These are phyloP conservation scores for Mastigias papua DNA, from an alignment of 30 jellyfish, hydroid and myxozoan species.

Conservation along the genomic window DNA sequence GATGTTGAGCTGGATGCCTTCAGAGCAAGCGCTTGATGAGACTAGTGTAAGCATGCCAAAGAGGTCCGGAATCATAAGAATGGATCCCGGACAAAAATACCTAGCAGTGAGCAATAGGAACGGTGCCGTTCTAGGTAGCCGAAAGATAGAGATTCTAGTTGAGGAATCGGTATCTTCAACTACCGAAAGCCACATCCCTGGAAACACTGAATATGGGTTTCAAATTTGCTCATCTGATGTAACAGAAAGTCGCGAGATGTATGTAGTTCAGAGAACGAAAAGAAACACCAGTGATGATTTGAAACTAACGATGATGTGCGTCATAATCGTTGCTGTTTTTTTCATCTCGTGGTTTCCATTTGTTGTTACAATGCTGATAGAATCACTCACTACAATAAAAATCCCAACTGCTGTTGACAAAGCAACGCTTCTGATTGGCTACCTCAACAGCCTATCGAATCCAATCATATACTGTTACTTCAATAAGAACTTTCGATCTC, in stretches of 20 bases:
- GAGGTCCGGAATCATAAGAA: not conserved
- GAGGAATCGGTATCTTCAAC: slow-evolving; percentile 4
- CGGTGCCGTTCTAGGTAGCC: not conserved
- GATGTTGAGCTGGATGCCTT: not conserved
- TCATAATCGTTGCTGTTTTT: slow-evolving; percentile 33
- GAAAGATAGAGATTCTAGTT: not conserved
- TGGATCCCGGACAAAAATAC: not conserved
- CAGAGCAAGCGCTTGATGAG: not conserved
- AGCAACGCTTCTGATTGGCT: slow-evolving; percentile 42
- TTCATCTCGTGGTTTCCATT: slow-evolving; percentile 70
- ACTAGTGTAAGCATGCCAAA: not conserved
- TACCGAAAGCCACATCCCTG: not conserved
- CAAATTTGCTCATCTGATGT: not conserved
- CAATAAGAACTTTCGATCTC: slow-evolving; percentile 36
- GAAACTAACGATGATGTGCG: slow-evolving; percentile 56
- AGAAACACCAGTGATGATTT: slow-evolving; percentile 13
- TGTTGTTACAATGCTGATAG: slow-evolving; percentile 66
- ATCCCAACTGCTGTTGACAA: slow-evolving; percentile 34
- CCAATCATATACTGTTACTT: slow-evolving; percentile 55
- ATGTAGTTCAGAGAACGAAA: slow-evolving; percentile 5
- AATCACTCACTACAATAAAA: slow-evolving; percentile 10
- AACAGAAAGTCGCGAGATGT: not conserved
- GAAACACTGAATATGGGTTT: not conserved
- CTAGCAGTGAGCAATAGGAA: not conserved
- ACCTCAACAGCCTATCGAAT: slow-evolving; percentile 59